These are phyloP conservation scores for Apomyelois bistriatella DNA, from an alignment of 2,888 invertebrate genomes.

Conservation along the genomic window DNA sequence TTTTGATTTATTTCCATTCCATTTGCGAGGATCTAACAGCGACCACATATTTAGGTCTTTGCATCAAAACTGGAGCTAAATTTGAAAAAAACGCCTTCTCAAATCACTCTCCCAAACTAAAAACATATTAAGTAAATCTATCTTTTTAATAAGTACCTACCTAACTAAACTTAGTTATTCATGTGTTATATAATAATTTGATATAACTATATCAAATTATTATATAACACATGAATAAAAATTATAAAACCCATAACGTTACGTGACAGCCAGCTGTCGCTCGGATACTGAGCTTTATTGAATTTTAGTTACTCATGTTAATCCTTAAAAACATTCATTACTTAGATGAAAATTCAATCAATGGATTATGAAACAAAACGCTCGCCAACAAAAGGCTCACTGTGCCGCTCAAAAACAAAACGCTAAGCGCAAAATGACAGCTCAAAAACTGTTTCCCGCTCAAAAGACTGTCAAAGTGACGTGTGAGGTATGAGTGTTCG, in stretches of 20 bases:
- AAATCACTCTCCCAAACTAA: too few species aligned
- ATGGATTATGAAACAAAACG: constrained; percentile 46
- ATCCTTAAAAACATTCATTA: not conserved
- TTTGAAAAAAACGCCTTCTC: too few species aligned
- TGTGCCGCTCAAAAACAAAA: constrained; percentile 47
- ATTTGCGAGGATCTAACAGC: not conserved
- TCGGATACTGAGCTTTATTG: too few species aligned
- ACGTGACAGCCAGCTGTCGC: too few species aligned
- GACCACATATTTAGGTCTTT: not conserved
- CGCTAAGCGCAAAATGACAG: constrained; percentile 57
- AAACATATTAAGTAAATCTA: too few species aligned
- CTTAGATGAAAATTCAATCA: constrained; percentile 20
- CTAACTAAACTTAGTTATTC: too few species aligned
- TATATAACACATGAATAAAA: too few species aligned
- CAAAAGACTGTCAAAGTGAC: constrained; percentile 66
- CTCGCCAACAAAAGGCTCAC: constrained; percentile 32
- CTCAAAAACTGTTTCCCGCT: constrained; percentile 55
- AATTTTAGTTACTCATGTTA: not conserved
- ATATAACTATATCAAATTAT: too few species aligned
- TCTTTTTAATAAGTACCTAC: too few species aligned
- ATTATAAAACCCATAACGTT: too few species aligned
- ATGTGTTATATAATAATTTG: too few species aligned
- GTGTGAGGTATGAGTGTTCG: constrained; percentile 53
- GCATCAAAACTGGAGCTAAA: too few species aligned
- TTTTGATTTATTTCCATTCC: constrained; percentile 19